A percentile compares a stretch with the other conserved stretches of the same genome.
These are phyloP conservation scores for Lutraria rhynchaena DNA, from an alignment of 1,140 invertebrate genomes.

Conservation along the genomic window DNA sequence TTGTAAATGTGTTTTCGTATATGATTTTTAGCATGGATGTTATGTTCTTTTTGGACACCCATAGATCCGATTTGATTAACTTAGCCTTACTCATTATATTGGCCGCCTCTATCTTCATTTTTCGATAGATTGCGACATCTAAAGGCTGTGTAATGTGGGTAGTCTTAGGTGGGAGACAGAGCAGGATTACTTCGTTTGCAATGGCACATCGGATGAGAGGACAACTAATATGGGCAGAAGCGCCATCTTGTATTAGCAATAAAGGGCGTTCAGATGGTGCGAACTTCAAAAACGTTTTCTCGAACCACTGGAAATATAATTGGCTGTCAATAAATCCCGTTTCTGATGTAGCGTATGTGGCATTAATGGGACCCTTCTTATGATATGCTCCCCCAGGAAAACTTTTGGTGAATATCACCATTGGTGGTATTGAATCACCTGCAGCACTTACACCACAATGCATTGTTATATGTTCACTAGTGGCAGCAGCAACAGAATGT, in stretches of 20 bases:
- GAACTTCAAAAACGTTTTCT: neutral
- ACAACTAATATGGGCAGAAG: slow-evolving; percentile 33
- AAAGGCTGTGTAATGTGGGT: slow-evolving; percentile 40
- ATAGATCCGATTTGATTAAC: slow-evolving; percentile 44
- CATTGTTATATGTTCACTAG: neutral
- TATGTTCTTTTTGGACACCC: slow-evolving; percentile 49
- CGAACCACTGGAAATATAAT: slow-evolving; percentile 5
- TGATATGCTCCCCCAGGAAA: slow-evolving; percentile 14
- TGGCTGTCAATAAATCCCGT: neutral
- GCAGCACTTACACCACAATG: slow-evolving; percentile 7
- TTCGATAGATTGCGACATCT: slow-evolving; percentile 49
- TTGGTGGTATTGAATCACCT: slow-evolving; percentile 19
- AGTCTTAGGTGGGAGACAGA: slow-evolving; percentile 41
- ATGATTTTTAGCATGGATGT: slow-evolving; percentile 40
- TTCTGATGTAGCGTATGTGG: neutral
- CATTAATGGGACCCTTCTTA: slow-evolving; percentile 21
- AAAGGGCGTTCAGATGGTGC: neutral
- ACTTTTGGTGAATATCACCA: slow-evolving; percentile 19
- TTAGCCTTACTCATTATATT: slow-evolving; percentile 46
- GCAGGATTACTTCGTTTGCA: slow-evolving; percentile 46
- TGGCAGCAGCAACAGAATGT: neutral
- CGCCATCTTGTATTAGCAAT: slow-evolving; percentile 48
- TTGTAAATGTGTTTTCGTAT: slow-evolving; percentile 47
- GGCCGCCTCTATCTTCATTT: slow-evolving; percentile 53
- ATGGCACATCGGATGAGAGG: slow-evolving; percentile 28